These are phyloP conservation scores for Drosophila affinis DNA, from an alignment of 2,888 invertebrate species.

Conservation along the genomic window DNA sequence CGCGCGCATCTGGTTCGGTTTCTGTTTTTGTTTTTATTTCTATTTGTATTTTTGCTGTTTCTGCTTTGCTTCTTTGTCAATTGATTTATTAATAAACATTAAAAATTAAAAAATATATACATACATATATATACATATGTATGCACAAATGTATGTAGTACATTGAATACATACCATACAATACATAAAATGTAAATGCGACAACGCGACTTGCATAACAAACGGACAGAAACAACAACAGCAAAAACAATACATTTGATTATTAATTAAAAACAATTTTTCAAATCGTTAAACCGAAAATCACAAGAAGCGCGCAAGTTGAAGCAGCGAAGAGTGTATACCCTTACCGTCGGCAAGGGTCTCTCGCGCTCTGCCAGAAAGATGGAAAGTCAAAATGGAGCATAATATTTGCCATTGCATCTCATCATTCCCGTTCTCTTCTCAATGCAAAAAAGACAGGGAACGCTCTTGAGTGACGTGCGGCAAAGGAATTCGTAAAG, in stretches of 20 bases:
- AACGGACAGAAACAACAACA: slow-evolving; percentile 45
- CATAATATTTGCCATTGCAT: too few species aligned
- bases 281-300: slow-evolving; percentile 36
- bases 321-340: slow-evolving; percentile 13
- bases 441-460: too few species aligned
- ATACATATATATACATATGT: not conserved
- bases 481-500: too few species aligned
- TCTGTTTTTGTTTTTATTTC: slow-evolving; percentile 24
- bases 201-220: slow-evolving; percentile 63
- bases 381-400: not conserved
- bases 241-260: slow-evolving; percentile 45
- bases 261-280: slow-evolving; percentile 59
- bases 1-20: slow-evolving; percentile 38
- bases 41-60: not conserved
- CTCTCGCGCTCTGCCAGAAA: not conserved
- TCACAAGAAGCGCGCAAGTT: slow-evolving; percentile 46
- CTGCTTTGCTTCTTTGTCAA: slow-evolving; percentile 36
- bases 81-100: slow-evolving; percentile 78
- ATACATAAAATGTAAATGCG: slow-evolving; percentile 60
- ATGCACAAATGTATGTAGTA: slow-evolving; percentile 4
- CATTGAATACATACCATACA: not conserved
- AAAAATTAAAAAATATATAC: slow-evolving; percentile 41
- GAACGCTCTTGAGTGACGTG: too few species aligned
- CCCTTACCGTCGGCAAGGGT: slow-evolving; percentile 2
- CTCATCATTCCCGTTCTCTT: too few species aligned